A percentile compares a stretch with the other conserved stretches of the same genome.
phyloP scores from a whole-genome alignment of 35 echinoderm and acorn worm species.

The Acanthaster planci region DNA sequence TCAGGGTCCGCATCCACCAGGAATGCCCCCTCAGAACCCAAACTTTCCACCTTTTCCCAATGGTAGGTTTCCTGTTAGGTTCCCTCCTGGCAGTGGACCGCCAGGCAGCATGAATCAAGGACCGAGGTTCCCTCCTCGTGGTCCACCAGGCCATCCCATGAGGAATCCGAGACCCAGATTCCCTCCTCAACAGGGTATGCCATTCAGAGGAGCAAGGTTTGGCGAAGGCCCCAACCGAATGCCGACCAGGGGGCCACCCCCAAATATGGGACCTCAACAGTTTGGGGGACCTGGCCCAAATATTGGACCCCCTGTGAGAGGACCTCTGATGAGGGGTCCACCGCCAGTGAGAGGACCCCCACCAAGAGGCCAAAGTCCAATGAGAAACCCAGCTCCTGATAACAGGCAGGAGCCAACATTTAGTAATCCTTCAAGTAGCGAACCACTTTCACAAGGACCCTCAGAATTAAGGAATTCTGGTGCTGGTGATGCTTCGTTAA shows the following conservation, averaged over 20 bases:
- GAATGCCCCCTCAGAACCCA: conserved; percentile 21
- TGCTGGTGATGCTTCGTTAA: not conserved
- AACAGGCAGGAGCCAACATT: not conserved
- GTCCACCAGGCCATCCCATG: conserved; percentile 13
- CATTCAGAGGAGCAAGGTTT: not conserved
- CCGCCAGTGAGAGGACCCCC: conserved; percentile 40
- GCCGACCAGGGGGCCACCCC: not conserved
- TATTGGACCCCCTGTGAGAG: conserved; percentile 20
- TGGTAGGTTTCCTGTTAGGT: not conserved
- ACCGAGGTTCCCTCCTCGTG: conserved; percentile 14
- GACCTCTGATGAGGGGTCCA: conserved; percentile 25
- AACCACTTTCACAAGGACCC: not conserved
- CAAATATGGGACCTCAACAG: conserved; percentile 37
- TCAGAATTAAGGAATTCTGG: not conserved
- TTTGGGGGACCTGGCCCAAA: conserved; percentile 16
- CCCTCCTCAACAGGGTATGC: conserved; percentile 1
- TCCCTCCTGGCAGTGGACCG: not conserved
- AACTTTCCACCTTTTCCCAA: conserved; percentile 6
- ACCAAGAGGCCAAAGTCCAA: conserved; percentile 14
- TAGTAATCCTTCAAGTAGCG: not conserved
- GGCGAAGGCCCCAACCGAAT: not conserved
- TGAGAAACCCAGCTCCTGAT: not conserved
- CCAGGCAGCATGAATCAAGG: conserved; percentile 18
- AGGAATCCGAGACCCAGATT: conserved; percentile 2
- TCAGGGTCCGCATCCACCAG: conserved; percentile 21